These are phyloP conservation scores for Drosophila macrothrix DNA, from an alignment of 2,888 invertebrate genomes.

Conservation along the genomic window DNA sequence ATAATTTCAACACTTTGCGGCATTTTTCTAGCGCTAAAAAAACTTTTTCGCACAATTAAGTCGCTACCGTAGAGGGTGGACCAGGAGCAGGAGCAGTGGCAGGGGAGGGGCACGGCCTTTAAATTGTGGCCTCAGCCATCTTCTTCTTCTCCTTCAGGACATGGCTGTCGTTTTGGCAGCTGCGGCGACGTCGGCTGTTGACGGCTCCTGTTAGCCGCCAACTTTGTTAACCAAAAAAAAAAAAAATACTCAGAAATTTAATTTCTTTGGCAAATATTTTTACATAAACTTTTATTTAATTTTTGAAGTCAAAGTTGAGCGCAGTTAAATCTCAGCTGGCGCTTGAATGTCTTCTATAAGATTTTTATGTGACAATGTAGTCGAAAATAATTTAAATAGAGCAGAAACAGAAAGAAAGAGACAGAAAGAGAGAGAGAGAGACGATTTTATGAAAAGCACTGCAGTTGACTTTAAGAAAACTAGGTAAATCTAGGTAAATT, in stretches of 20 bases:
- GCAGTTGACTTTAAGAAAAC: neutral
- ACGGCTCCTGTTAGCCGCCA: conserved; percentile 31
- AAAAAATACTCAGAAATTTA: conserved; percentile 30
- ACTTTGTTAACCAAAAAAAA: conserved; percentile 19
- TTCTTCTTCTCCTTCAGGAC: neutral
- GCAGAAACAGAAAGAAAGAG: neutral
- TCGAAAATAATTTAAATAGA: neutral
- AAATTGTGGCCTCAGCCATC: conserved; percentile 2
- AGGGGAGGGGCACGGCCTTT: neutral
- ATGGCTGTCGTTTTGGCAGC: conserved; percentile 6
- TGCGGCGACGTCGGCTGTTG: conserved; percentile 25
- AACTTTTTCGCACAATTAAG: conserved; percentile 62
- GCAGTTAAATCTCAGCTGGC: conserved; percentile 22
- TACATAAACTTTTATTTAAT: conserved; percentile 48
- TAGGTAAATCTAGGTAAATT: neutral
- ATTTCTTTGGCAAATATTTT: conserved; percentile 53
- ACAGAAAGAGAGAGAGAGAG: neutral
- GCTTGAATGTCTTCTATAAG: conserved; percentile 4
- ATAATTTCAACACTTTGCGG: conserved; percentile 62
- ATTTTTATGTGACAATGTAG: neutral
- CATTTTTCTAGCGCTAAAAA: conserved; percentile 44
- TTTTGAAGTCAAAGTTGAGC: conserved; percentile 41
- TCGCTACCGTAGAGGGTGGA: conserved; percentile 1
- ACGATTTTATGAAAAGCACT: neutral
- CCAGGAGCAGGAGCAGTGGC: neutral